Evolutionary conservation across 2,888 invertebrate genomes (phyloP).

Genomic region (Dastarcus helophoroides): DNA sequence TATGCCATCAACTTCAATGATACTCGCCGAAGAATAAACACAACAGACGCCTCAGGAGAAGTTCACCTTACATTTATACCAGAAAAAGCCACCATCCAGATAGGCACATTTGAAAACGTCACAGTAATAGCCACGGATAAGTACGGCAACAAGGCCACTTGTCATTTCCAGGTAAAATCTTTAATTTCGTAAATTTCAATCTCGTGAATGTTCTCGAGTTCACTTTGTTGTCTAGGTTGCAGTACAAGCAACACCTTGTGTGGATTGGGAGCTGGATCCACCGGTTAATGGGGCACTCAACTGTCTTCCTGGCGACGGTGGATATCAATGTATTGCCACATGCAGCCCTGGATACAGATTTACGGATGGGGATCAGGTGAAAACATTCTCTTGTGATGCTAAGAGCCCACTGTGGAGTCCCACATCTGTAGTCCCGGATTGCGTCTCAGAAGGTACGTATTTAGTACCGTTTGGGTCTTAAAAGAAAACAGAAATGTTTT

Average conservation of each 20-base stretch:
- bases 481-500: too few relatives aligned
- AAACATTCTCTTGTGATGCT: constrained; percentile 74
- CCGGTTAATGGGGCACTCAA: constrained; percentile 83
- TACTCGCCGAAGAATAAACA: constrained; percentile 71
- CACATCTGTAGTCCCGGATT: constrained; percentile 83
- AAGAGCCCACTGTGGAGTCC: constrained; percentile 80
- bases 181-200: too few relatives aligned
- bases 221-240: constrained; percentile 54
- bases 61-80: constrained; percentile 73
- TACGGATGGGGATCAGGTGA: constrained; percentile 80
- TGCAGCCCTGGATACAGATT: constrained; percentile 83
- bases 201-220: background rate
- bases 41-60: constrained; percentile 80
- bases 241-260: constrained; percentile 87
- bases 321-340: constrained; percentile 79
- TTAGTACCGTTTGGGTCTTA: too few relatives aligned
- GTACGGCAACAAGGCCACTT: constrained; percentile 77
- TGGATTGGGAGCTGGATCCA: constrained; percentile 85
- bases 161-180: constrained; percentile 82
- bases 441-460: constrained; percentile 76
- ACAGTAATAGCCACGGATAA: constrained; percentile 82
- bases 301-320: constrained; percentile 71
- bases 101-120: constrained; percentile 83
- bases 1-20: constrained; percentile 88
- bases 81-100: constrained; percentile 72